Evolutionary conservation across 2,113 vertebrate genomes (phyloP).

Genomic region (cattle (Bos taurus)): DNA sequence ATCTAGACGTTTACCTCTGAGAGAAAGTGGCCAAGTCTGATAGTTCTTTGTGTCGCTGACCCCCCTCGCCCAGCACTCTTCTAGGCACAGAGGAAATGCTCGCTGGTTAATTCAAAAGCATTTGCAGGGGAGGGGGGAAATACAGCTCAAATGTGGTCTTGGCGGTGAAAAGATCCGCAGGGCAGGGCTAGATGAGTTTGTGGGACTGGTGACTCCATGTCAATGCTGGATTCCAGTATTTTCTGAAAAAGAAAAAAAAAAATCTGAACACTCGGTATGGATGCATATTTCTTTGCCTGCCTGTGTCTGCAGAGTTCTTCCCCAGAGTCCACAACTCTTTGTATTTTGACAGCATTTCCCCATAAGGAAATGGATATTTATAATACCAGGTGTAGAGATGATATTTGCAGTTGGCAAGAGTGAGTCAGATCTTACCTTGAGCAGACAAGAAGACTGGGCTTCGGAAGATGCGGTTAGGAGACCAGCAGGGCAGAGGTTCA

Average conservation of each 20-base stretch:
- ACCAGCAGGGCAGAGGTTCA: not conserved
- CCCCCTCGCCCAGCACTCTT: not conserved
- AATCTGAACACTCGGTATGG: not conserved
- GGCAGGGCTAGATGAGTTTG: not conserved
- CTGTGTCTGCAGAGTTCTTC: not conserved
- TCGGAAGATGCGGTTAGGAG: not conserved
- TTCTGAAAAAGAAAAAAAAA: not conserved
- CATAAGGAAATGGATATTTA: constrained; percentile 2
- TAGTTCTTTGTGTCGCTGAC: not conserved
- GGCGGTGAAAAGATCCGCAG: not conserved
- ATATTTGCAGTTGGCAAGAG: constrained; percentile 26
- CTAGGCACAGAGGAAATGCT: not conserved
- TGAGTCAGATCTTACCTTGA: not conserved
- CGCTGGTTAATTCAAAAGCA: not conserved
- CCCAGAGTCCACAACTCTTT: not conserved
- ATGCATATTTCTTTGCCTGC: not conserved
- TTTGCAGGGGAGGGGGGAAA: not conserved
- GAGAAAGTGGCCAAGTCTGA: not conserved
- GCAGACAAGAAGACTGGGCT: not conserved
- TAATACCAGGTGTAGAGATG: not conserved
- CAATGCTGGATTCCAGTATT: not conserved
- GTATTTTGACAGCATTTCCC: not conserved
- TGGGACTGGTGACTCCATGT: not conserved
- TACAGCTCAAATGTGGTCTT: not conserved
- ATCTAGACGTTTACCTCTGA: constrained; percentile 35